Evolutionary conservation across 2,888 invertebrate species (phyloP).

Genomic region (Atherix ibis): DNA sequence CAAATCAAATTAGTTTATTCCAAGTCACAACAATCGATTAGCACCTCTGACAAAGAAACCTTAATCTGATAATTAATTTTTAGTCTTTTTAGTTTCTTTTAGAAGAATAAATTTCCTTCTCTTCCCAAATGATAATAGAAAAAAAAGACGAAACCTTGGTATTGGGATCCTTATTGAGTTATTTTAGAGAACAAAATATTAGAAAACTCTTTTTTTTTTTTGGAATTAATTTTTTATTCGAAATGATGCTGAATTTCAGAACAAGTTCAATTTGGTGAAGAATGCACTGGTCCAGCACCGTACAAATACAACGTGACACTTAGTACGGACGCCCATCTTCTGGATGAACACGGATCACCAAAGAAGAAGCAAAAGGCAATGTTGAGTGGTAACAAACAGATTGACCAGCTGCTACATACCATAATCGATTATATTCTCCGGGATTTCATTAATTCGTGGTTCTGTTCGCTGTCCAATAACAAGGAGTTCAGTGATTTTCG

Average conservation of each 20-base stretch:
- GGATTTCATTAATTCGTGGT: constrained; percentile 16
- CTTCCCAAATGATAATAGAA: too few species aligned
- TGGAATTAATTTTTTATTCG: too few species aligned
- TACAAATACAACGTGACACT: constrained; percentile 8
- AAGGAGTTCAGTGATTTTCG: constrained; percentile 15
- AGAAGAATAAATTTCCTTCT: too few species aligned
- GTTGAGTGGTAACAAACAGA: constrained; percentile 14
- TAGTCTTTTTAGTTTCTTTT: too few species aligned
- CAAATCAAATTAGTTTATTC: too few species aligned
- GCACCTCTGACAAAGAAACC: too few species aligned
- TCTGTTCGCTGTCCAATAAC: constrained; percentile 13
- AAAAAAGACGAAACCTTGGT: too few species aligned
- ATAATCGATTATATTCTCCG: constrained; percentile 14
- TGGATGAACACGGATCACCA: constrained; percentile 25
- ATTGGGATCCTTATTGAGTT: too few species aligned
- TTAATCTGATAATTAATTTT: too few species aligned
- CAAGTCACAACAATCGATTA: too few species aligned
- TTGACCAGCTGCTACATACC: constrained; percentile 14
- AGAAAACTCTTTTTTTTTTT: too few species aligned
- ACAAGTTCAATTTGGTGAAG: constrained; percentile 6
- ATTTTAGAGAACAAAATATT: too few species aligned
- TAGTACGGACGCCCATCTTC: constrained; percentile 20
- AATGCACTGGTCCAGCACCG: constrained; percentile 6
- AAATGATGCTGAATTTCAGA: constrained; percentile 4
- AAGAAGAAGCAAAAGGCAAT: constrained; percentile 18